Evolutionary conservation across 2,797 vertebrate genomes (phyloP).

Genomic region (Sylvilagus floridanus): DNA sequence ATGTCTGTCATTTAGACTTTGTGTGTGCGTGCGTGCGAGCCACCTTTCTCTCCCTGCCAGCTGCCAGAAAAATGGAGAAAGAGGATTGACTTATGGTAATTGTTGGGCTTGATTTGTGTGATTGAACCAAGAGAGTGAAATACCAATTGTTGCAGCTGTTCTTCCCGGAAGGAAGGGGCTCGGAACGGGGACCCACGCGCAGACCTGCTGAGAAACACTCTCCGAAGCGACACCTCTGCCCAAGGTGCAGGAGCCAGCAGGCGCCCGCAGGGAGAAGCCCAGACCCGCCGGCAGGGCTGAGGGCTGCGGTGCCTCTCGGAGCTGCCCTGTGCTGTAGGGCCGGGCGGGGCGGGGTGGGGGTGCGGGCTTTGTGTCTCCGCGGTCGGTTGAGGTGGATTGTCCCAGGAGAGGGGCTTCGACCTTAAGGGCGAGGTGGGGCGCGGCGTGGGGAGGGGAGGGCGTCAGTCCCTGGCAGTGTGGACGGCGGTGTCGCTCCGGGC

Average conservation of each 20-base stretch:
- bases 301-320: not conserved
- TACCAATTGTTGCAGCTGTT: not conserved
- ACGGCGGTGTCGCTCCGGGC: rapidly evolving
- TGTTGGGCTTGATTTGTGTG: not conserved
- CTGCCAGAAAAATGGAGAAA: not conserved
- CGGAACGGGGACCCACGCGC: not conserved
- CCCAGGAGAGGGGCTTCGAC: not conserved
- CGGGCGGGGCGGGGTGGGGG: too few relatives aligned
- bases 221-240: not conserved
- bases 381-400: too few relatives aligned
- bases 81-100: not conserved
- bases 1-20: constrained; percentile 35
- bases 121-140: not conserved
- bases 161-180: not conserved
- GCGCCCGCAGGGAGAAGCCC: rapidly evolving
- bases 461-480: not conserved
- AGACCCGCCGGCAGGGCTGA: too few relatives aligned
- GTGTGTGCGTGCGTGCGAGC: not conserved
- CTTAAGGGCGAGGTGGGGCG: too few relatives aligned
- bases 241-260: not conserved
- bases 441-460: too few relatives aligned
- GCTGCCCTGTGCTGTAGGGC: rapidly evolving
- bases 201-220: not conserved
- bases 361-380: rapidly evolving
- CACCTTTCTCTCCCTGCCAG: not conserved